Conservation (phyloP, 2,888 invertebrate genomes). For the Myopa tessellatipennis region DNA sequence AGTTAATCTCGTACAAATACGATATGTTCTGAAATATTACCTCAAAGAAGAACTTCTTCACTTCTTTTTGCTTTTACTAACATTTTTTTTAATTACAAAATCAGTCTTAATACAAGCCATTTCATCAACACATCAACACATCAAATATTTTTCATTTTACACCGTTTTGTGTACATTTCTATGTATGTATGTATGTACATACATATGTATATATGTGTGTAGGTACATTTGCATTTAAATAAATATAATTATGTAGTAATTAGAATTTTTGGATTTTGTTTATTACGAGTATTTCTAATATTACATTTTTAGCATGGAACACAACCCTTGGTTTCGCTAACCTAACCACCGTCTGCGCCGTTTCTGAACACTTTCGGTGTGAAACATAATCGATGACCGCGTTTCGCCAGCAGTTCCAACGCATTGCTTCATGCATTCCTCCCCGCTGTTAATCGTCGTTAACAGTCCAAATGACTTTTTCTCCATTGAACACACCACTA, state of each 20-base stretch:
- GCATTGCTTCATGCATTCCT: too few relatives aligned
- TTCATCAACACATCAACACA: slow-evolving; percentile 48
- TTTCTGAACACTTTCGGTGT: too few relatives aligned
- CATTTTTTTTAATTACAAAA: slow-evolving; percentile 54
- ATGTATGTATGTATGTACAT: too few relatives aligned
- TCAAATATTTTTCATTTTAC: not conserved
- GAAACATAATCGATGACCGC: too few relatives aligned
- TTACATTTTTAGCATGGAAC: not conserved
- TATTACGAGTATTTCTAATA: not conserved
- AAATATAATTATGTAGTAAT: not conserved
- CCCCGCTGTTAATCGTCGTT: too few relatives aligned
- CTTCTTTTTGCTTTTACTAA: slow-evolving; percentile 41
- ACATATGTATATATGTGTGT: not conserved
- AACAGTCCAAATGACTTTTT: too few relatives aligned
- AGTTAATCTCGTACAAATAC: too few relatives aligned
- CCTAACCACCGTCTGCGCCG: too few relatives aligned
- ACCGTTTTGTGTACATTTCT: not conserved
- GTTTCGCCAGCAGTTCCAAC: too few relatives aligned
- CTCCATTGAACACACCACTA: too few relatives aligned
- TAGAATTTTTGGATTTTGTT: not conserved
- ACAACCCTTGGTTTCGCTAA: too few relatives aligned
- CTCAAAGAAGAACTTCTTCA: slow-evolving; percentile 11
- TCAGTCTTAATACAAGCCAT: slow-evolving; percentile 64
- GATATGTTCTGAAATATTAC: too few relatives aligned
- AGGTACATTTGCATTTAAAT: not conserved